Evolutionary conservation across 2,888 invertebrate genomes (phyloP), one percentile per base, ranked within the genome.

Genomic region (Resseliella maxima): DNA sequence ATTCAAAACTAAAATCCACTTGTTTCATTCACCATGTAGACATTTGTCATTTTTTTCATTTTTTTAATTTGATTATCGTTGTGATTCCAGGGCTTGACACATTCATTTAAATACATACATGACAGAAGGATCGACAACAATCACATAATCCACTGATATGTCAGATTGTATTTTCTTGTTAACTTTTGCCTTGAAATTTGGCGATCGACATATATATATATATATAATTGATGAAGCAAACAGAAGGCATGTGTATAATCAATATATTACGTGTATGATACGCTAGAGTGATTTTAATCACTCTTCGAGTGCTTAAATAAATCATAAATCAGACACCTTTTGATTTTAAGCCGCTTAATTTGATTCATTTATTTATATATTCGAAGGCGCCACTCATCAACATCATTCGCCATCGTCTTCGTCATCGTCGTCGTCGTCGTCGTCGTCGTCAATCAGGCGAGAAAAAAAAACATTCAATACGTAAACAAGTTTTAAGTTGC

Each of bases 321-420:
- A 72, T 72, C 72, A n/a, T n/a, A 72, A 72, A 72, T 72, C 31
- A 72, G 35, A 72, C 72, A 72, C 72, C 72, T 72, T 15, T 31
- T 72, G 72, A 72, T 12, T 72, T 31, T 72, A 35, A 31, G 35
- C 72, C 15, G 72, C 27, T n/a, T 31, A 72, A 72, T 72, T 31
- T 59, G 59, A 3, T 59, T 59, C 59, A 59, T 0, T 59, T n/a
- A 59, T n/a, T 8, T 50, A 18, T 50, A 18, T 50, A 24, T 24
- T 31, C 31, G 27, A 72, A 72, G 72, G 72, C 72, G 72, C 72
- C 72, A 72, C 72, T 72, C 72, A 72, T 72, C 72, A 72, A 50
- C 18, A 50, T 50, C n/a, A n/a, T n/a, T 50, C 46, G 2, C 18
- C 46, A 18, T 50, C 18, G 2, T 50, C 18, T n/a, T 50, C 8